Conservation (phyloP, 2,888 invertebrate genomes). For the Folsomia manolachei region DNA sequence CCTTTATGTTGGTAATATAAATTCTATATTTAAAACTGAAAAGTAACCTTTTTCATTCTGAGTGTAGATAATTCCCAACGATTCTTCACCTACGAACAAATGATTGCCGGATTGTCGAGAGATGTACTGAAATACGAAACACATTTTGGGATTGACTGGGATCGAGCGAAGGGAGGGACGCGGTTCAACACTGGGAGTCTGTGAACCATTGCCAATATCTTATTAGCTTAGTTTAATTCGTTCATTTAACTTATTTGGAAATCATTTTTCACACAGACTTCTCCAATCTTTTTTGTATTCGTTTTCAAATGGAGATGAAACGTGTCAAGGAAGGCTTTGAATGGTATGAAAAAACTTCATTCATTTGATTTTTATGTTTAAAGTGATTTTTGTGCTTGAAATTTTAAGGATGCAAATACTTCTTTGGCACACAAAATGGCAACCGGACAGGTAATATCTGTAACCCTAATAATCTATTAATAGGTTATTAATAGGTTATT, state of each 20-base stretch:
- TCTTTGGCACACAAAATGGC: constrained; percentile 68
- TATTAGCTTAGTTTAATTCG: too few species aligned
- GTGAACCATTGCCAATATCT: too few species aligned
- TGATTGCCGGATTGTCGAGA: constrained; percentile 71
- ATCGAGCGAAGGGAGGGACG: constrained; percentile 47
- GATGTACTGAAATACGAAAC: constrained; percentile 66
- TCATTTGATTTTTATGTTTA: too few species aligned
- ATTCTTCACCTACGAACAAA: constrained; percentile 57
- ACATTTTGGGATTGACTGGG: constrained; percentile 63
- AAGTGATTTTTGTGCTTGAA: constrained; percentile 68
- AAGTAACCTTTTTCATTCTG: neutral
- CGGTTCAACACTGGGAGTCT: constrained; percentile 67
- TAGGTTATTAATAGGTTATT: too few species aligned
- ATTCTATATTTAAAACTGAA: neutral
- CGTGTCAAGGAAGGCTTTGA: constrained; percentile 55
- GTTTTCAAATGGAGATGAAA: constrained; percentile 66
- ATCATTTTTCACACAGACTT: too few species aligned
- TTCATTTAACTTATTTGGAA: too few species aligned
- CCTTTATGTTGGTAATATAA: neutral
- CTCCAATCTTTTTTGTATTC: constrained; percentile 65
- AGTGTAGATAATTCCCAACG: neutral
- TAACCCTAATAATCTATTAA: too few species aligned
- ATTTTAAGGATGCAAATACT: constrained; percentile 78
- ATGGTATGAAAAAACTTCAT: too few species aligned
- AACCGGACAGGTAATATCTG: constrained; percentile 70